Conservation (phyloP, 2,797 vertebrate genomes). For the Tamandua tetradactyla region DNA sequence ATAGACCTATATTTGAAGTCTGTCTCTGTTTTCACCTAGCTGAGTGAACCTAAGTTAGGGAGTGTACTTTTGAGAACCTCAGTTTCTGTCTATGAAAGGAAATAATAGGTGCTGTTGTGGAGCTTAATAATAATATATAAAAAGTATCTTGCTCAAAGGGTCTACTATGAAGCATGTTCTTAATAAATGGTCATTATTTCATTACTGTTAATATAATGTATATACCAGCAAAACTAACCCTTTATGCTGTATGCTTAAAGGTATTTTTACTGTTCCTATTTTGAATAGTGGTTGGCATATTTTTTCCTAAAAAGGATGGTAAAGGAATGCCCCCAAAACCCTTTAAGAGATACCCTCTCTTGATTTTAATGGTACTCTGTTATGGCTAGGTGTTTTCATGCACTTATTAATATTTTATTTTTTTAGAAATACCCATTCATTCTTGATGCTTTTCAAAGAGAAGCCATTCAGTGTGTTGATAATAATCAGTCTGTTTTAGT, state of each 20-base stretch:
- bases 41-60: background rate
- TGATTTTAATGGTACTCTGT: conserved; percentile 20
- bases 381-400: background rate
- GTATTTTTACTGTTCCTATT: background rate
- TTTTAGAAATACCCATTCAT: conserved; percentile 98
- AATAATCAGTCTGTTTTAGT: conserved; percentile 99
- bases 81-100: background rate
- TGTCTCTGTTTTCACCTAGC: background rate
- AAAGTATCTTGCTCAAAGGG: background rate
- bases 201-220: background rate
- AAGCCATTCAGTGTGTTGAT: conserved; percentile 97
- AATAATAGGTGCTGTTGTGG: background rate
- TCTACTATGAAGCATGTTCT: background rate
- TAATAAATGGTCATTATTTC: background rate
- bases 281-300: background rate
- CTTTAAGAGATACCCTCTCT: background rate
- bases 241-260: background rate
- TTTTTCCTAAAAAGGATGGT: conserved; percentile 25
- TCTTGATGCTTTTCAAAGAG: conserved; percentile 97
- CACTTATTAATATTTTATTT: conserved; percentile 30
- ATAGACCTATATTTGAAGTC: background rate
- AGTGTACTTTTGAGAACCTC: background rate
- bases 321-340: background rate
- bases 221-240: background rate
- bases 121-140: background rate